Evolutionary conservation across 1,140 invertebrate species (phyloP).

Genomic region (Drosophila dunni): DNA sequence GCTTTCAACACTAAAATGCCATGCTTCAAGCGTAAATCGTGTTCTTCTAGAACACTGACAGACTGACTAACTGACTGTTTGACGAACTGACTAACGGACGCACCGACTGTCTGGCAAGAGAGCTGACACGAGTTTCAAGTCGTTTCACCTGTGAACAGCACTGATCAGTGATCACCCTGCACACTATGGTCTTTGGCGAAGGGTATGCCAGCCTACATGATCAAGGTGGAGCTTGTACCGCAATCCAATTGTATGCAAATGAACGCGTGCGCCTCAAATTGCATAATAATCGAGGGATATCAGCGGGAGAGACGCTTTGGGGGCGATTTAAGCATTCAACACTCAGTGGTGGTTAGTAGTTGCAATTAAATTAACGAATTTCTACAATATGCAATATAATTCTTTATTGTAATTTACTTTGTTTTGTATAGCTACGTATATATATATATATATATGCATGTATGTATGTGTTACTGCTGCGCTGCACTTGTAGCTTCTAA

Average conservation of each 20-base stretch:
- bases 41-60: slow-evolving; percentile 22
- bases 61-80: neutral
- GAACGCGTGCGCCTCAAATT: slow-evolving; percentile 72
- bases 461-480: slow-evolving; percentile 23
- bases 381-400: slow-evolving; percentile 79
- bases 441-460: slow-evolving; percentile 18
- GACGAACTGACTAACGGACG: neutral
- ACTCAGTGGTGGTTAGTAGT: slow-evolving; percentile 1
- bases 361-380: slow-evolving; percentile 33
- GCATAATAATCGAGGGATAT: slow-evolving; percentile 64
- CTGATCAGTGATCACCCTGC: neutral
- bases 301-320: neutral
- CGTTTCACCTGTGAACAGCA: slow-evolving; percentile 32
- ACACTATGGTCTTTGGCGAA: slow-evolving; percentile 33
- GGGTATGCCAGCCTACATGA: slow-evolving; percentile 37
- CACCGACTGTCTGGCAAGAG: slow-evolving; percentile 6
- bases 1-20: slow-evolving; percentile 46
- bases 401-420: slow-evolving; percentile 81
- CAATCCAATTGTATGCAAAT: slow-evolving; percentile 72
- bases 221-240: slow-evolving; percentile 40
- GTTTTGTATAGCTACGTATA: slow-evolving; percentile 39
- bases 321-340: neutral
- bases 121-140: slow-evolving; percentile 16
- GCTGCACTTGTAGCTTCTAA: slow-evolving; percentile 35
- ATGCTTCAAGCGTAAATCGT: slow-evolving; percentile 23